Evolutionary conservation across 2,888 invertebrate genomes (phyloP), one percentile per base, ranked within the genome.

Genomic region (Dascillus cervinus): DNA sequence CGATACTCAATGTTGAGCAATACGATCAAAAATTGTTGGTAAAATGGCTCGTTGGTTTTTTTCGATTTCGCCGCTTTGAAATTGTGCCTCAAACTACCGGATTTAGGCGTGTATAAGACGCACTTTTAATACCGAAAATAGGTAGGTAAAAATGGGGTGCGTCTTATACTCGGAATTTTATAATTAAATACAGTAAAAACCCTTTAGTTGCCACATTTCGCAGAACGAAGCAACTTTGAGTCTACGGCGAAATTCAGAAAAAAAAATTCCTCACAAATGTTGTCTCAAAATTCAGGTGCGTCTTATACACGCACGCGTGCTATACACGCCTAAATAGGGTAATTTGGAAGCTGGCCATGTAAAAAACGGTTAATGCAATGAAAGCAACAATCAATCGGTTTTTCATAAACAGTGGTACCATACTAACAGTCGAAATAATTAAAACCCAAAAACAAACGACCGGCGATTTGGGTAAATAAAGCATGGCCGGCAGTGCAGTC

Each of bases 401-500:
- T 66, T 87, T 90, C 0, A 82, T 57, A 5, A 92, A 62, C 19
- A 96, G 70, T 0, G 94, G 94, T 11, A 88, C 64, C 88, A 96
- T 88, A 58, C 92, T 94, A 56, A 83, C 86, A 27, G 75, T 75
- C 0, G 87, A 79, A 3, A 87, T 70, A 13, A 77, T 65, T 10
- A 88, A 63, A 56, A 91, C 88, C 86, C 89, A 90, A 46, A 82
- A 75, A 55, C 79, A 79, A 56, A 76, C 70, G 37, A 84, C 73
- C 0, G 87, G 85, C 50, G 85, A 79, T 43, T 77, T 72, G 1
- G 79, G 77, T 34, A 87, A 75, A 40, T 88, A 70, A 26, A 89
- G 60, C n/a, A 81, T 61, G 2, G 83, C 80, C 0, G 88, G 87
- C 33, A 86, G 59, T 0, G 88, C 82, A 1, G 77, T 83, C 6